These are phyloP conservation scores for Sitobion miscanthi DNA, from an alignment of 1,140 invertebrate species.

Conservation along the genomic window DNA sequence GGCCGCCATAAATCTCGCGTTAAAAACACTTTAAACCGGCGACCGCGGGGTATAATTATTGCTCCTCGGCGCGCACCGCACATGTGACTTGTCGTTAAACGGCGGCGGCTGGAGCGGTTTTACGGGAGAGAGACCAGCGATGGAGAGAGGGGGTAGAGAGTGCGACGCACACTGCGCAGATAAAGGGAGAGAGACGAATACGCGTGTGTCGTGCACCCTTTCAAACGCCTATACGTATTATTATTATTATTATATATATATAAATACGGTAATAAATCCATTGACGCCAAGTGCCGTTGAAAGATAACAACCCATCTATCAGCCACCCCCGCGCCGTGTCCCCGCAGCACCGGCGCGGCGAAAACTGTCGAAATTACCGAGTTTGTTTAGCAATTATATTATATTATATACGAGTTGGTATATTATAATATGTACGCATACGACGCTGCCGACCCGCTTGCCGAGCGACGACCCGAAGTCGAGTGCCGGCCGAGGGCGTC, in stretches of 20 bases:
- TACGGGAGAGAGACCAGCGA: neutral
- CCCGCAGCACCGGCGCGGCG: neutral
- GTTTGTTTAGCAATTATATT: constrained; percentile 30
- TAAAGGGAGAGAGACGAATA: neutral
- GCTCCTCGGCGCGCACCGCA: neutral
- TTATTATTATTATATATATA: neutral
- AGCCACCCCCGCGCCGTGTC: neutral
- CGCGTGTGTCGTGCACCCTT: neutral
- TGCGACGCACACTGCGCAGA: neutral
- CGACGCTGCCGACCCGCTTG: neutral
- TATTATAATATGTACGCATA: neutral
- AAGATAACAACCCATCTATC: constrained; percentile 44
- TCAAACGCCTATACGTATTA: neutral
- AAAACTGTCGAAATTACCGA: constrained; percentile 39
- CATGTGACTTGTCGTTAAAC: constrained; percentile 32
- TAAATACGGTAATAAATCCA: constrained; percentile 29
- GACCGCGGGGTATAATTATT: neutral
- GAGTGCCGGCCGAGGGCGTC: neutral
- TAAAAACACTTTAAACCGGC: constrained; percentile 26
- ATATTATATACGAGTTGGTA: neutral
- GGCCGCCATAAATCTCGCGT: constrained; percentile 23
- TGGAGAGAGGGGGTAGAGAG: neutral
- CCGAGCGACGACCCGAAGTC: neutral
- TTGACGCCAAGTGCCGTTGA: constrained; percentile 29
- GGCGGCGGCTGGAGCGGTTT: neutral